phyloP scores from a whole-genome alignment of 2,113 vertebrate genomes.

The Cardinalis cardinalis region DNA sequence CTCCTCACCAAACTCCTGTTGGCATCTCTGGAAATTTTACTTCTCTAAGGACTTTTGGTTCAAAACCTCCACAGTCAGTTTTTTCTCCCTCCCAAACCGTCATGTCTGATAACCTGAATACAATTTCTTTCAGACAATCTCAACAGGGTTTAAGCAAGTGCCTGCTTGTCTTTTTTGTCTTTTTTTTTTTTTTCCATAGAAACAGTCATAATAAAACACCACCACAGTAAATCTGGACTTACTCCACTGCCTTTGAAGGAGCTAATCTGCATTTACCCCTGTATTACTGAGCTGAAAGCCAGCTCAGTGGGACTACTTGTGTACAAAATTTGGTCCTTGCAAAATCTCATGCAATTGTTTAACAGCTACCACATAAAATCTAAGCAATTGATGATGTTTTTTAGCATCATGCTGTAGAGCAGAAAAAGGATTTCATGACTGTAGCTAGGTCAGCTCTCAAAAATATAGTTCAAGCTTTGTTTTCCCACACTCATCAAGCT shows the following conservation, averaged over 20 bases:
- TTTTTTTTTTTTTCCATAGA: background rate
- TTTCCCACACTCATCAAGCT: background rate
- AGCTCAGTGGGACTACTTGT: background rate
- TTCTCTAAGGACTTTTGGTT: background rate
- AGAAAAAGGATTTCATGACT: background rate
- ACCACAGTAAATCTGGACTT: background rate
- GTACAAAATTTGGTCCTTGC: slow-evolving; percentile 7
- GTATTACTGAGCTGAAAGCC: slow-evolving; percentile 5
- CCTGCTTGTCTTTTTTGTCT: background rate
- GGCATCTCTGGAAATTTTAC: background rate
- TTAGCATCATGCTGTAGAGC: background rate
- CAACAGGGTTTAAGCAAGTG: background rate
- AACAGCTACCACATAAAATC: slow-evolving; percentile 20
- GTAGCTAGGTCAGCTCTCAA: background rate
- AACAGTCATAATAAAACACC: background rate
- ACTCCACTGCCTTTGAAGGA: slow-evolving; percentile 13
- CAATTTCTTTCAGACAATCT: background rate
- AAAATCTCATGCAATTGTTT: slow-evolving; percentile 24
- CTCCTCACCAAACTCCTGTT: background rate
- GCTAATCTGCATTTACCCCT: slow-evolving; percentile 18
- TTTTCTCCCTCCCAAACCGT: background rate
- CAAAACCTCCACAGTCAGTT: background rate
- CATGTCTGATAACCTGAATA: background rate
- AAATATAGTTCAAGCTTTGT: background rate
- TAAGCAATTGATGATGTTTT: background rate